Conservation (phyloP, 2,888 invertebrate species). For the Polyommatus iphigenia region DNA sequence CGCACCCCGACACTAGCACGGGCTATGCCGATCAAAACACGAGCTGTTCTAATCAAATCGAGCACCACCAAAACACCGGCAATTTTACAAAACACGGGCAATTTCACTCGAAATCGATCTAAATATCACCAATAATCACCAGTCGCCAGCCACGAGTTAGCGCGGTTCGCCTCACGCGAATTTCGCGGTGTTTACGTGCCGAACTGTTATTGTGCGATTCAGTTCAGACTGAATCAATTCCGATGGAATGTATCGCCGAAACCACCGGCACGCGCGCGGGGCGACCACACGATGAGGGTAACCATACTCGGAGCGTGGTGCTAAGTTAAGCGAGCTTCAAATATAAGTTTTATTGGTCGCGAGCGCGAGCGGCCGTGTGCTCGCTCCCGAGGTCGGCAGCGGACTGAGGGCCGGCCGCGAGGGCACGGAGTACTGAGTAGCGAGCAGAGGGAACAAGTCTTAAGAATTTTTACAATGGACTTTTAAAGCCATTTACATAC, state of each 20-base stretch:
- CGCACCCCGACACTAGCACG: neutral
- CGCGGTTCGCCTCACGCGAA: neutral
- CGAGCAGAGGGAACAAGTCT: slow-evolving; percentile 39
- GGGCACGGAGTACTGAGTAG: slow-evolving; percentile 58
- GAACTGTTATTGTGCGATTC: slow-evolving; percentile 5
- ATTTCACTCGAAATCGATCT: neutral
- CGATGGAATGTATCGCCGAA: neutral
- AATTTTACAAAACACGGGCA: neutral
- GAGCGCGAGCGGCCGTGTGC: slow-evolving; percentile 59
- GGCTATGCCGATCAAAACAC: neutral
- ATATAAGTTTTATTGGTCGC: slow-evolving; percentile 61
- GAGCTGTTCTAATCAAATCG: neutral
- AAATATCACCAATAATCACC: neutral
- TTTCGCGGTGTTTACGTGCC: slow-evolving; percentile 12
- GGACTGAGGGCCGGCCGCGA: slow-evolving; percentile 61
- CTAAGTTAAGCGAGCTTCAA: slow-evolving; percentile 43
- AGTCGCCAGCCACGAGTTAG: neutral
- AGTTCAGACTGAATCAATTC: neutral
- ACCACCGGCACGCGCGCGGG: neutral
- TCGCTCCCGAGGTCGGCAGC: slow-evolving; percentile 63
- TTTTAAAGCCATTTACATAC: slow-evolving; percentile 2
- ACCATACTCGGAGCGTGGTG: neutral
- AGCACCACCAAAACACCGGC: neutral
- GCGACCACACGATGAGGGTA: neutral
- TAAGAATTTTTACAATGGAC: slow-evolving; percentile 15